These are phyloP conservation scores for Carduelis carduelis DNA, from an alignment of 2,797 vertebrate species.

Conservation along the genomic window DNA sequence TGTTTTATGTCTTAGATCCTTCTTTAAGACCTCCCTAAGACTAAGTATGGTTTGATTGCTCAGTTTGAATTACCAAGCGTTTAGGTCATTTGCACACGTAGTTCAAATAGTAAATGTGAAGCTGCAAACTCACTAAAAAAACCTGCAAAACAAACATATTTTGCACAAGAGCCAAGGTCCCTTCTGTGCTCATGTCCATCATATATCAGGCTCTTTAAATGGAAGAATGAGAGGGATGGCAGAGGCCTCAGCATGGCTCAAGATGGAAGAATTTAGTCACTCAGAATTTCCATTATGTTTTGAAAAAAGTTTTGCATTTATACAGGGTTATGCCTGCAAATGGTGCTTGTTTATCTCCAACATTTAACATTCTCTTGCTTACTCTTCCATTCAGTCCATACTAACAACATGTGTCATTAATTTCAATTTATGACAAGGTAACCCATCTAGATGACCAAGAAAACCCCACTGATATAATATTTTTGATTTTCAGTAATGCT, in stretches of 20 bases:
- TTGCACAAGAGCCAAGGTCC: neutral
- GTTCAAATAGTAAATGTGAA: neutral
- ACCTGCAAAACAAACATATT: neutral
- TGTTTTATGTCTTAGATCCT: neutral
- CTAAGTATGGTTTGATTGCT: accelerated
- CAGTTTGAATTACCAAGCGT: neutral
- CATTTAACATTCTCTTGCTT: neutral
- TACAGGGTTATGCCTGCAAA: neutral
- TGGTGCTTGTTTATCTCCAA: neutral
- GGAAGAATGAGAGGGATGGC: neutral
- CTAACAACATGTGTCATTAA: neutral
- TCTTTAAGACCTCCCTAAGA: neutral
- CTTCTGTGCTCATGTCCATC: neutral
- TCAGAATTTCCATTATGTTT: neutral
- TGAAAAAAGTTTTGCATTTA: neutral
- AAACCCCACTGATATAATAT: neutral
- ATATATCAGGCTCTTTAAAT: neutral
- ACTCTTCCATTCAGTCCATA: neutral
- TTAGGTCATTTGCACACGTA: neutral
- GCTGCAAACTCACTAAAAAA: neutral
- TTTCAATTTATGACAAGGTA: neutral
- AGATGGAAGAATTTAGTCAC: neutral
- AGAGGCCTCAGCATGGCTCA: neutral
- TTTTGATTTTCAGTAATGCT: neutral
- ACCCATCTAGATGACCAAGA: neutral